Evolutionary conservation across 2,113 vertebrate species (phyloP), one percentile per base, ranked within the genome.

Genomic region (Corvus hawaiiensis): DNA sequence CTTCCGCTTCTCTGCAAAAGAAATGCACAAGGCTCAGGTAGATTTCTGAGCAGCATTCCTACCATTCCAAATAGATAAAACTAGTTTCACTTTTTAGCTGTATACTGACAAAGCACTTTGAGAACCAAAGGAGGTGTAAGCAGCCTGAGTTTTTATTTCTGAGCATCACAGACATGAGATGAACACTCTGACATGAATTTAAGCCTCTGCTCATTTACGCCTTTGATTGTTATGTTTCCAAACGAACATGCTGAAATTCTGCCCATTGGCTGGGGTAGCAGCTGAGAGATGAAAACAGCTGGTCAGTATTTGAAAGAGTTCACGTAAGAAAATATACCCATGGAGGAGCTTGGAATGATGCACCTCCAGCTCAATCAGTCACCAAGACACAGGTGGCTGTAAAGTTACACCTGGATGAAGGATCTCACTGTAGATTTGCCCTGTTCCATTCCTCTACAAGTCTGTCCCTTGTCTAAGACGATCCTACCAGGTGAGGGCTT

Each of bases 1-100:
- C 94, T 98, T 98, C 90, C 97, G 90, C 80, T 97, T 96, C 72
- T 94, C 98, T 98, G 97, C 27, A 84, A 96, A 64, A 95, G 86
- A 95, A 54, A 39, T 67, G 89, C 48, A 93, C n/a, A 61, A 63
- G 82, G 64, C 39, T 87, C 71, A 32, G 81, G 46, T 19, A 80
- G 11, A 52, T 35, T 71, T 21, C 61, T 23, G 11, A 55, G 55
- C 37, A 79, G 32, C 17, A 56, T 54, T 69, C 37, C 44, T 54
- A 30, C 54, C 52, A 14, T 46, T 91, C 44, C 37, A 79, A 63
- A 85, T 18, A 58, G 3, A 62, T 11, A 51, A 44, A 69, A 33
- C 41, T 30, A 35, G 19, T 41, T 68, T 83, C 8, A 28, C 39
- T 35, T 84, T 59, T 61, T 35, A 82, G 71, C 43, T 83, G 35